Base-by-base conservation (phyloP, 2,113 vertebrate species). In the Takifugu flavidus region DNA sequence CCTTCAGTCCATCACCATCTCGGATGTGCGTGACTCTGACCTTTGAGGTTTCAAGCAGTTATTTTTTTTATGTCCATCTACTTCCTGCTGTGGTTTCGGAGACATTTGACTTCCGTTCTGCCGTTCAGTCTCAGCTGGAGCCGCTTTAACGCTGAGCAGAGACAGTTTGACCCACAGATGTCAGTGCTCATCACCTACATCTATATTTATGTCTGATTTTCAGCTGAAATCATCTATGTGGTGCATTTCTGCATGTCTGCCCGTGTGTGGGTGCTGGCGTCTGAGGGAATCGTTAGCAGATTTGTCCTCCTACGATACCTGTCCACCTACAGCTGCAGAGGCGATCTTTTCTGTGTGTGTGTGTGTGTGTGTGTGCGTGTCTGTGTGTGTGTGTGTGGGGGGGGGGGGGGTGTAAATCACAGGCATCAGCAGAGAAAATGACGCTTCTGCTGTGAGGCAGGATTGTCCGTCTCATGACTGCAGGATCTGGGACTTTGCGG, bases 251-350 rank as follows among this genome's bases (percentile, higher is more conserved):
- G 31, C 52, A 27, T 27, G 39, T 51, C 5, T 52, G 44, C 46
- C 53, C 62, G 60, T 58, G 45, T 66, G 8, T 26, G 26, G 28
- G 25, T 51, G 3, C 4, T 13, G 25, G n/a, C 13, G 20, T 51
- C 8, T 27, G 56, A 51, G 46, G 55, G 27, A 15, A 49, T 39
- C 50, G 11, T 39, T 39, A 31, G 29, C 29, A 31, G 29, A 3
- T 31, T 31, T 1, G 4, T 4, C 29, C 29, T 31, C 29, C 29
- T 6, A 31, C 29, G 5, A 4, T 71, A 50, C 67, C 73, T 82
- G 67, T 80, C 80, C 79, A 73, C 75, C 78, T 78, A 73, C 78
- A 63, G 62, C 53, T 20, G 31, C 51, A 53, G 44, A 57, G 53
- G 59, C 55, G 65, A 6, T 61, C 29, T 6, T 31, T 31, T 4